Conservation (phyloP, 2,113 vertebrate species). For the Emydura subglobosa region DNA sequence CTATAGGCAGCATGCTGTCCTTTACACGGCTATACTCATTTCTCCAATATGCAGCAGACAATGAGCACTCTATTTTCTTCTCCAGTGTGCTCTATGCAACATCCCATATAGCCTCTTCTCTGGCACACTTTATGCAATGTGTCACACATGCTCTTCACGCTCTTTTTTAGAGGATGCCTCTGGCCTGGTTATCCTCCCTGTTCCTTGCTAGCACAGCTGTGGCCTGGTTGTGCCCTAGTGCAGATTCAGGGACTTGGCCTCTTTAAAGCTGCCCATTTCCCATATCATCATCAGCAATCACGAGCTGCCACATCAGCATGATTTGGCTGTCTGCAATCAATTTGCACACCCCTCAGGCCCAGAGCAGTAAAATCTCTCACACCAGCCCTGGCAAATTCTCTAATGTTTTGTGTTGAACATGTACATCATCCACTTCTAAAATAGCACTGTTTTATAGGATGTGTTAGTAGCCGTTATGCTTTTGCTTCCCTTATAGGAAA, state of each 20-base stretch:
- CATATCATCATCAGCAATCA: background rate
- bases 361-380: background rate
- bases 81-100: background rate
- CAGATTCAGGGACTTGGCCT: background rate
- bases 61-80: background rate
- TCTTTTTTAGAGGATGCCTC: background rate
- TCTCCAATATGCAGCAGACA: background rate
- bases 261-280: background rate
- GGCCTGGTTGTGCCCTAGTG: background rate
- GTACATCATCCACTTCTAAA: background rate
- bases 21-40: background rate
- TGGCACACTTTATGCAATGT: background rate
- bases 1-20: background rate
- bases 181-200: background rate
- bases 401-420: background rate
- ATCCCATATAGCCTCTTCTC: background rate
- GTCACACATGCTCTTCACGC: background rate
- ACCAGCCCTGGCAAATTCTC: background rate
- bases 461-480: fast-evolving
- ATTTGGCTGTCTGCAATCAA: background rate
- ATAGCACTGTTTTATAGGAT: background rate
- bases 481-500: background rate
- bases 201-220: background rate
- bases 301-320: background rate
- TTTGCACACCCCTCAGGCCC: background rate